Base-by-base conservation (phyloP, 64 coral and sea anemone genomes). In the Pocillopora verrucosa region DNA sequence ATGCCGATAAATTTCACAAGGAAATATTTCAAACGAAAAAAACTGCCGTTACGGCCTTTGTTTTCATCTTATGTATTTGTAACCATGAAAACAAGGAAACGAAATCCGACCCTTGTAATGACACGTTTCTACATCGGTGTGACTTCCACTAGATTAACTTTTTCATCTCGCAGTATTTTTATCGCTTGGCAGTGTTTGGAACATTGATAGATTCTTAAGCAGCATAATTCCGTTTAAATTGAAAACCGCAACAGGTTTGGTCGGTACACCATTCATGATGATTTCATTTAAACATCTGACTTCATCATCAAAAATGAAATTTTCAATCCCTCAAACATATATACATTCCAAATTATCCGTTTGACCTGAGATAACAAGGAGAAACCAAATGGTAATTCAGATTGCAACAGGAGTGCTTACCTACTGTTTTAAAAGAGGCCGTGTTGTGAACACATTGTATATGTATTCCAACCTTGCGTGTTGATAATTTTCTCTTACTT, bases 71-170 rank as follows among this genome's bases (percentile, higher is more conserved):
- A 72, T 84, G 65, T 62, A 70, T 84, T 5, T 84, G 82, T 84
- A 84, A 84, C 82, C 82, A 84, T 84, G 82, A 84, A 84, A 67
- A 84, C 82, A 84, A 84, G 82, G 82, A 84, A 84, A 72, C 82
- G 41, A 51, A 72, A 84, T n/a, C 56, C 20, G 64, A 72, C 45
- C n/a, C 64, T 24, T 13, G 56, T 56, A 20, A 69, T 6, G 5
- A 65, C 2, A 63, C 61, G 14, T 22, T n/a, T 69, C 24, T n/a
- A 19, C 9, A 10, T 9, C 65, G 9, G 24, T 69, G 17, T 69
- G 30, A 30, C 20, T 69, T 65, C 63, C 20, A 19, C 16, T 67
- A 9, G 20, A 7, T 69, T 69, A 9, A n/a, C 24, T 25, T 22
- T 1, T n/a, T 69, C 20, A 19, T 3, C 41, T 62, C 30, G 9